phyloP scores from a whole-genome alignment of 2,888 invertebrate genomes.

The Rhimphoctona megacephalus region DNA sequence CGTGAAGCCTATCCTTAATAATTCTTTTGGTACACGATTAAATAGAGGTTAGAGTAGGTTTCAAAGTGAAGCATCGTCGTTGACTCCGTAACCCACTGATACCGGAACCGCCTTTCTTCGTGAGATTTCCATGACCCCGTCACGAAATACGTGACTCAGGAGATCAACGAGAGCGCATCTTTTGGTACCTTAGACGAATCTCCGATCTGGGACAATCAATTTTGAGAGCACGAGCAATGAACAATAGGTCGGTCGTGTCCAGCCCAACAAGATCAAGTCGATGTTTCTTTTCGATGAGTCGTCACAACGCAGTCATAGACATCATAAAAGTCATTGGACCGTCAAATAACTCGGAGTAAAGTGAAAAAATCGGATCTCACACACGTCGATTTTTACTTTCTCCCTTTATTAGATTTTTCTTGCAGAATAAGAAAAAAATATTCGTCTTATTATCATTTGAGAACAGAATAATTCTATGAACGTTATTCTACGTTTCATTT shows the following conservation, averaged over 20 bases:
- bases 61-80: constrained; percentile 6
- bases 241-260: constrained; percentile 13
- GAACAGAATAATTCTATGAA: neutral
- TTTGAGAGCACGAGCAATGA: constrained; percentile 42
- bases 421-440: neutral
- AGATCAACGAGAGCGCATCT: constrained; percentile 27
- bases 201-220: constrained; percentile 64
- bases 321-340: constrained; percentile 48
- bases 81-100: constrained; percentile 57
- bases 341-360: neutral
- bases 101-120: constrained; percentile 34
- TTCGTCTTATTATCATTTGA: neutral
- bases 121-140: constrained; percentile 48
- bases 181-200: constrained; percentile 43
- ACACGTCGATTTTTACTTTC: neutral
- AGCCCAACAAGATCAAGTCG: constrained; percentile 14
- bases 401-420: neutral
- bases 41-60: neutral
- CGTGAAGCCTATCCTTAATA: neutral
- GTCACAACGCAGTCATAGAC: constrained; percentile 26
- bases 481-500: neutral
- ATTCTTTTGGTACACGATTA: neutral
- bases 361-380: neutral
- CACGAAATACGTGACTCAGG: constrained; percentile 53
- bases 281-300: constrained; percentile 44